These are phyloP conservation scores for Alaudala cheleensis DNA, from an alignment of 2,113 vertebrate species.

Conservation along the genomic window DNA sequence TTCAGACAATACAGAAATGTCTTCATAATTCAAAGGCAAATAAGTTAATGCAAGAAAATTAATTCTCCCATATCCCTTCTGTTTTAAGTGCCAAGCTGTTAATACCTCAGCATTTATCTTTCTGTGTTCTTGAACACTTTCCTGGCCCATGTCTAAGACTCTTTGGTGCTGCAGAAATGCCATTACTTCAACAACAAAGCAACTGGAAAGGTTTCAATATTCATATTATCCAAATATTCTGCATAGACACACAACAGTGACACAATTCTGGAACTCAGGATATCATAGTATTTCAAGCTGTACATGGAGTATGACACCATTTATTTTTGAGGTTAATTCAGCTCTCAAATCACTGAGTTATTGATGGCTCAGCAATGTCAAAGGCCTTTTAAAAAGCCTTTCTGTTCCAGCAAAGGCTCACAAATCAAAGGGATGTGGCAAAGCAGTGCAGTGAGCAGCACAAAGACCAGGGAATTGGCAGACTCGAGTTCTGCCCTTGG, in stretches of 20 bases:
- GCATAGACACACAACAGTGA: background rate
- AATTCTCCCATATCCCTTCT: background rate
- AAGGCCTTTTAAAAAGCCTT: background rate
- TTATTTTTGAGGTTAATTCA: background rate
- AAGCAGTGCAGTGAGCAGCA: background rate
- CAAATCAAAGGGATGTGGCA: background rate
- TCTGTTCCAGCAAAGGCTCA: background rate
- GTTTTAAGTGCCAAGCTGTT: background rate
- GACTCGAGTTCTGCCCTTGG: background rate
- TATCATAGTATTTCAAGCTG: background rate
- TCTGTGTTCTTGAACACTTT: background rate
- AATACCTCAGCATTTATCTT: background rate
- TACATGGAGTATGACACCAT: background rate
- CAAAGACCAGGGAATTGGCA: background rate
- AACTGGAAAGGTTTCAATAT: background rate
- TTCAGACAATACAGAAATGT: slow-evolving; percentile 1
- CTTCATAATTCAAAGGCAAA: slow-evolving; percentile 22
- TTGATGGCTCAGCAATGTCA: background rate
- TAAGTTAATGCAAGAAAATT: background rate
- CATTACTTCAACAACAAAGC: background rate
- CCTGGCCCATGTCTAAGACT: background rate
- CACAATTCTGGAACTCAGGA: background rate
- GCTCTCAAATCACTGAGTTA: background rate
- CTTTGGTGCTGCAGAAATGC: background rate
- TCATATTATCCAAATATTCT: background rate